Evolutionary conservation across 2,888 invertebrate genomes (phyloP).

Genomic region (Ichneumon xanthorius): DNA sequence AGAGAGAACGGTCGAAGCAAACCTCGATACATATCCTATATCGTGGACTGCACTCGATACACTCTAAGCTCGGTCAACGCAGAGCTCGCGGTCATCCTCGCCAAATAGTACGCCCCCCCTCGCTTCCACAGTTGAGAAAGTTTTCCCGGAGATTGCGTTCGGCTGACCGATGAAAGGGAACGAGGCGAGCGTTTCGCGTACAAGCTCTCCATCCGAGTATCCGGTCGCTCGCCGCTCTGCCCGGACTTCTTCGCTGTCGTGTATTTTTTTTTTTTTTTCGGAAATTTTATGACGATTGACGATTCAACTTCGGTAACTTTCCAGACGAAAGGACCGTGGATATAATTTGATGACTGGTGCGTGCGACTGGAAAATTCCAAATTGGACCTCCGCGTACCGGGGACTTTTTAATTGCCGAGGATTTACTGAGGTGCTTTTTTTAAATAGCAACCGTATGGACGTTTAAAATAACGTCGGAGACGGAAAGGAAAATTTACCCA

Average conservation of each 20-base stretch:
- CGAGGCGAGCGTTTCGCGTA: constrained; percentile 17
- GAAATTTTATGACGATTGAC: constrained; percentile 25
- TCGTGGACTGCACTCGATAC: background rate
- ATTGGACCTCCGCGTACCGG: no score
- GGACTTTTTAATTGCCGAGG: no score
- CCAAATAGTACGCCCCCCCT: constrained; percentile 40
- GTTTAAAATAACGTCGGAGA: no score
- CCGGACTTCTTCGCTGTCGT: background rate
- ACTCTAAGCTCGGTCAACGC: constrained; percentile 5
- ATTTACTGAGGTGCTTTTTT: no score
- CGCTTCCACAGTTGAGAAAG: constrained; percentile 32
- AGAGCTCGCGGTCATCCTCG: constrained; percentile 39
- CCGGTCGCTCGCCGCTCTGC: background rate
- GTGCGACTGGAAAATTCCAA: no score
- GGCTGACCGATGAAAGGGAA: constrained; percentile 53
- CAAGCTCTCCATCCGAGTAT: constrained; percentile 1
- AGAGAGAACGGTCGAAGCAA: background rate
- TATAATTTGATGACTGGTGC: no score
- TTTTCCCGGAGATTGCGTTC: constrained; percentile 48
- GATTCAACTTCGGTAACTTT: constrained; percentile 28
- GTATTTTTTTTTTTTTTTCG: background rate
- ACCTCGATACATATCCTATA: constrained; percentile 1
- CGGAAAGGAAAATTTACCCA: no score
- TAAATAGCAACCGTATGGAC: no score
- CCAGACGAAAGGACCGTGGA: no score